phyloP scores from a whole-genome alignment of 2,888 invertebrate genomes.

The Gisinianus flammeolus region DNA sequence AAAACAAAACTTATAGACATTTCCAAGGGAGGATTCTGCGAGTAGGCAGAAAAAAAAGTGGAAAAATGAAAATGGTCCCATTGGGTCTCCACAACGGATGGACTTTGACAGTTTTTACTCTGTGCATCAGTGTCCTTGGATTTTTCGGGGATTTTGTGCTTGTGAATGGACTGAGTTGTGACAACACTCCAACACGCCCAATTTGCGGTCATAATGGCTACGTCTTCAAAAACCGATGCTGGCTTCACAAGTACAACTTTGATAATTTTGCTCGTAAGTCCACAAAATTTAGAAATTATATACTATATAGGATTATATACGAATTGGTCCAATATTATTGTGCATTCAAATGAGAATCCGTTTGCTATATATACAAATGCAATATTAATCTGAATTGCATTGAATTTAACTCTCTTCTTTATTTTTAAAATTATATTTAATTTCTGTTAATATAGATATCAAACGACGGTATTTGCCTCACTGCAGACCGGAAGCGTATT shows the following conservation, averaged over 20 bases:
- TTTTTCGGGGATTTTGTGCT: background rate
- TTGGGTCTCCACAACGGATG: too few relatives aligned
- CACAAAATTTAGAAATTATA: too few relatives aligned
- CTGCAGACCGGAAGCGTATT: background rate
- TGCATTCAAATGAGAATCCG: too few relatives aligned
- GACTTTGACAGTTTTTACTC: background rate
- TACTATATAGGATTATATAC: too few relatives aligned
- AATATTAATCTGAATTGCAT: background rate
- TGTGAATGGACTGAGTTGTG: background rate
- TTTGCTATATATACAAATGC: too few relatives aligned
- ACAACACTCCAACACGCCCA: background rate
- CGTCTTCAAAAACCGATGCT: slow-evolving; percentile 20
- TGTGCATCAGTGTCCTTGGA: background rate
- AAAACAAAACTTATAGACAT: too few relatives aligned
- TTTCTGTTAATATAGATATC: background rate
- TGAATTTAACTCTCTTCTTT: background rate
- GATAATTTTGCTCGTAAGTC: slow-evolving; percentile 8
- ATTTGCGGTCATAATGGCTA: slow-evolving; percentile 7
- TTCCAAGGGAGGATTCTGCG: too few relatives aligned
- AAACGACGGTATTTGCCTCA: background rate
- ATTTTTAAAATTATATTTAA: background rate
- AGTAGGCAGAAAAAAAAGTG: too few relatives aligned
- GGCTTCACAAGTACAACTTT: slow-evolving; percentile 7
- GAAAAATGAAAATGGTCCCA: background rate
- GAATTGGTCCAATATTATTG: too few relatives aligned